Evolutionary conservation across 2,797 vertebrate genomes (phyloP).

Genomic region (Trachops cirrhosus): DNA sequence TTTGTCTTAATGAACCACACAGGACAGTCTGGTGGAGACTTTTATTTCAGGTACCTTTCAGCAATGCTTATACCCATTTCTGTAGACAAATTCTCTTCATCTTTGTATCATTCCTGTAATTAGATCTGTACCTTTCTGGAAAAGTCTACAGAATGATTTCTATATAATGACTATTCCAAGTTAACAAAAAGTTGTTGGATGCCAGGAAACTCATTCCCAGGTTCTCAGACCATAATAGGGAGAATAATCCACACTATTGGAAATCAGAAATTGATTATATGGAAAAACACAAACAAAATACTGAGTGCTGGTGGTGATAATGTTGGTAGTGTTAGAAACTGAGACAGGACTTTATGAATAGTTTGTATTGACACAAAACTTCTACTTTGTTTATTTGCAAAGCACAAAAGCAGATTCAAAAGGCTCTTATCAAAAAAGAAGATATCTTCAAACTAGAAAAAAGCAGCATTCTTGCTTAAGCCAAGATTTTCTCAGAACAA

Average conservation of each 20-base stretch:
- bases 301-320: neutral
- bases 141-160: neutral
- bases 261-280: neutral
- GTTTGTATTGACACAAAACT: neutral
- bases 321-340: neutral
- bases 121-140: neutral
- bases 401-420: neutral
- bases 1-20: neutral
- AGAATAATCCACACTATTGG: neutral
- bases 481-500: neutral
- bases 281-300: conserved; percentile 19
- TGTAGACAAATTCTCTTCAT: neutral
- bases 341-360: neutral
- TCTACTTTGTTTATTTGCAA: neutral
- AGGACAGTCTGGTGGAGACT: neutral
- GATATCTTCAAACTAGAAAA: neutral
- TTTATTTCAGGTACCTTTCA: neutral
- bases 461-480: neutral
- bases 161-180: neutral
- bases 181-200: neutral
- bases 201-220: neutral
- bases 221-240: neutral
- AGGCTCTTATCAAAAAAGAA: neutral
- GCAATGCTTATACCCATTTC: neutral
- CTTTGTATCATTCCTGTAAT: neutral